These are phyloP conservation scores for Notodonta ziczac DNA, from an alignment of 2,888 invertebrate genomes.

Conservation along the genomic window DNA sequence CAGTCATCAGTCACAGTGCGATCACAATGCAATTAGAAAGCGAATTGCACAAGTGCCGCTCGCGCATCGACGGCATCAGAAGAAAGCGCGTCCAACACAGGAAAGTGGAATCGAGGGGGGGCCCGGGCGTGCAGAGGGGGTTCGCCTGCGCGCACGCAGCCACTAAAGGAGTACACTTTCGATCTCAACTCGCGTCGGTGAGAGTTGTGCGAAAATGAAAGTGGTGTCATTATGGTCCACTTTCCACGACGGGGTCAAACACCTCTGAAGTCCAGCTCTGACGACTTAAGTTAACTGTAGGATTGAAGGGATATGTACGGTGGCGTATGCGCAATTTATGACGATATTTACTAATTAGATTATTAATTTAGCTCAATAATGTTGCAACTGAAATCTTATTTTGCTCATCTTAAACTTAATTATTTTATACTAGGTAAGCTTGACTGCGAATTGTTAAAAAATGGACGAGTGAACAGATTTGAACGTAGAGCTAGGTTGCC, in stretches of 20 bases:
- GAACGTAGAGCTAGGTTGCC: too few relatives aligned
- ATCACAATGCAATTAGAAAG: constrained; percentile 84
- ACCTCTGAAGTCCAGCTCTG: constrained; percentile 65
- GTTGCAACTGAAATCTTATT: too few relatives aligned
- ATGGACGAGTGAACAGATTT: too few relatives aligned
- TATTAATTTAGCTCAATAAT: too few relatives aligned
- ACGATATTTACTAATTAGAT: neutral
- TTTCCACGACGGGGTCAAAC: constrained; percentile 79
- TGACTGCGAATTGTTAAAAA: too few relatives aligned
- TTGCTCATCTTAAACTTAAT: too few relatives aligned
- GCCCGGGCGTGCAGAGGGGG: constrained; percentile 39
- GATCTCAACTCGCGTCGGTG: constrained; percentile 78
- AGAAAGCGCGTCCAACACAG: constrained; percentile 79
- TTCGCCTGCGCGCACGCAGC: constrained; percentile 76
- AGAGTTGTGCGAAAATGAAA: constrained; percentile 87
- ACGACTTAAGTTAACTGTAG: constrained; percentile 62
- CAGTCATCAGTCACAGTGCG: constrained; percentile 67
- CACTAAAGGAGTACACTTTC: constrained; percentile 82
- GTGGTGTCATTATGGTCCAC: constrained; percentile 83
- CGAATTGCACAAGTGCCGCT: constrained; percentile 76
- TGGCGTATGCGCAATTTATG: neutral
- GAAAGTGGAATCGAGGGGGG: constrained; percentile 68
- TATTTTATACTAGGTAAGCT: too few relatives aligned
- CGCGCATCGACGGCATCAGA: constrained; percentile 58
- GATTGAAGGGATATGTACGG: constrained; percentile 32